Evolutionary conservation across 2,888 invertebrate genomes (phyloP).

Genomic region (Lasius platythorax): DNA sequence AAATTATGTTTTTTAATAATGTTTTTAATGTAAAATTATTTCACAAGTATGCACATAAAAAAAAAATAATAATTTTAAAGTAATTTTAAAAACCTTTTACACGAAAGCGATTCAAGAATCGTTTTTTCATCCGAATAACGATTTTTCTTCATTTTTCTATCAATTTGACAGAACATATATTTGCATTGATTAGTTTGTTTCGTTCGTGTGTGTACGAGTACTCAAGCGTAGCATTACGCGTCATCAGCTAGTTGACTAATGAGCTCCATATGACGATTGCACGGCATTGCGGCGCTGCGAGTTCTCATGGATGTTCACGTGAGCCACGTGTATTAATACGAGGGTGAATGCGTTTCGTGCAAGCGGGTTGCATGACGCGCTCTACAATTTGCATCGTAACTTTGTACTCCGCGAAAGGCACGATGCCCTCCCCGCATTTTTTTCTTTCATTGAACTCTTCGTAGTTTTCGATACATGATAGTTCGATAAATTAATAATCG

Average conservation of each 20-base stretch:
- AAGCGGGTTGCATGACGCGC: conserved; percentile 38
- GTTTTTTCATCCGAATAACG: neutral
- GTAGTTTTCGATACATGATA: conserved; percentile 28
- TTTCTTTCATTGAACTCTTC: conserved; percentile 22
- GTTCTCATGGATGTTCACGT: conserved; percentile 66
- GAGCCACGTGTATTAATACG: conserved; percentile 51
- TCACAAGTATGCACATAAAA: neutral
- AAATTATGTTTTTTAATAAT: neutral
- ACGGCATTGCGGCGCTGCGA: conserved; percentile 49
- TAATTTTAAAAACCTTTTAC: neutral
- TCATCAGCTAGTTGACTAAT: conserved; percentile 71
- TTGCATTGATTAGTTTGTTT: neutral
- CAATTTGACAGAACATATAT: conserved; percentile 2
- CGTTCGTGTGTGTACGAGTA: neutral
- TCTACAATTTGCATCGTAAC: conserved; percentile 46
- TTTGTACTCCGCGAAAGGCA: conserved; percentile 22
- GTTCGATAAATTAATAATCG: conserved; percentile 8
- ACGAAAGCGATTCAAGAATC: neutral
- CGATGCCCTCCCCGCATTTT: neutral
- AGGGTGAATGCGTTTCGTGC: conserved; percentile 52
- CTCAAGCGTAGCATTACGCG: conserved; percentile 40
- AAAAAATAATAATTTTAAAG: neutral
- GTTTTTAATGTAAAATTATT: neutral
- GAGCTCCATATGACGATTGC: conserved; percentile 74
- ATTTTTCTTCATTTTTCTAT: neutral